Evolutionary conservation across 2,888 invertebrate species (phyloP).

Genomic region (Chrysodeixis includens): DNA sequence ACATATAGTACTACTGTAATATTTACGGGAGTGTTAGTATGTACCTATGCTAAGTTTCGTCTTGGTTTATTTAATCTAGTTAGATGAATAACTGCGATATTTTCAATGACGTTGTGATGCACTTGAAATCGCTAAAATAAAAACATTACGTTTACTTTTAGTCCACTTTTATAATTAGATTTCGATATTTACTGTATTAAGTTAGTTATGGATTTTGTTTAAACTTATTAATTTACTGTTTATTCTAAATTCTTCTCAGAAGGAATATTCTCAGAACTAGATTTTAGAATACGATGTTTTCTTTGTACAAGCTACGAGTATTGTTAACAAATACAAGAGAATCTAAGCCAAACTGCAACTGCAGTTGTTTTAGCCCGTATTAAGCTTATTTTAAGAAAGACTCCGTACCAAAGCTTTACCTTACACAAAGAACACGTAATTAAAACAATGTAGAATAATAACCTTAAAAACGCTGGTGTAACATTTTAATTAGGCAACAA

Average conservation of each 20-base stretch:
- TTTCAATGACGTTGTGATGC: too few relatives aligned
- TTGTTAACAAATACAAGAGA: not conserved
- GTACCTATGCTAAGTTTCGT: not conserved
- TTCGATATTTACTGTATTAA: too few relatives aligned
- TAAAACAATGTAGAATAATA: slow-evolving; percentile 21
- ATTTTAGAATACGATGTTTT: not conserved
- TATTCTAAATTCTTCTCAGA: too few relatives aligned
- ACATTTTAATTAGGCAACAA: slow-evolving; percentile 43
- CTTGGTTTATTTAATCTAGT: not conserved
- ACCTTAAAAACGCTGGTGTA: slow-evolving; percentile 34
- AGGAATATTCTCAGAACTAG: not conserved
- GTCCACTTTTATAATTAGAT: too few relatives aligned
- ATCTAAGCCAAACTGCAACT: not conserved
- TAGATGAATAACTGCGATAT: too few relatives aligned
- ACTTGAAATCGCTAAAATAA: too few relatives aligned
- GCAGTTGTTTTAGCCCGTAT: not conserved
- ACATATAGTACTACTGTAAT: not conserved
- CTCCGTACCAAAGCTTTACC: not conserved
- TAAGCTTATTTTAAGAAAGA: not conserved
- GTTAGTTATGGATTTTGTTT: too few relatives aligned
- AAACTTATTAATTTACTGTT: too few relatives aligned
- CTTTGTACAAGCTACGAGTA: not conserved
- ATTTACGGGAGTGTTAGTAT: not conserved
- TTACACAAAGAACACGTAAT: not conserved
- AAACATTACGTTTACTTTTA: too few relatives aligned